These are phyloP conservation scores for Chionomys nivalis DNA, from an alignment of 2,113 vertebrate genomes.

Conservation along the genomic window DNA sequence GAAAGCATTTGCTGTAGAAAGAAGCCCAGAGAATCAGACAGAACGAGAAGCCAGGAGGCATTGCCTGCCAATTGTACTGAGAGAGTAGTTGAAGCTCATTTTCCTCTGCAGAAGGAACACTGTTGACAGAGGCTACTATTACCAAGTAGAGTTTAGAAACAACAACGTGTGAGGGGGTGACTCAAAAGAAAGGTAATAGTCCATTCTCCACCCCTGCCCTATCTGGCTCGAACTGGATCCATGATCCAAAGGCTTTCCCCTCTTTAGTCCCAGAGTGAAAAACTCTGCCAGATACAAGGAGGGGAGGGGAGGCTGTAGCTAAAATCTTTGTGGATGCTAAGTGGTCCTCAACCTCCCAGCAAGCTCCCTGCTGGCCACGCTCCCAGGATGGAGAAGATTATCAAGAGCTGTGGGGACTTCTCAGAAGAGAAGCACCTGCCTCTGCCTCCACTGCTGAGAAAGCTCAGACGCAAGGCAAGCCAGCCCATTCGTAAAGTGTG, in stretches of 20 bases:
- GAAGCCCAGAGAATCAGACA: background rate
- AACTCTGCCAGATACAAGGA: background rate
- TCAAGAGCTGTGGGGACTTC: background rate
- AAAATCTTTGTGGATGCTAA: slow-evolving; percentile 23
- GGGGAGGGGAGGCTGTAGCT: slow-evolving; percentile 21
- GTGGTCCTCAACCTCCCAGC: slow-evolving; percentile 26
- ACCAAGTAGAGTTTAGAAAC: slow-evolving; percentile 31
- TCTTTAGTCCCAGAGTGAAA: slow-evolving; percentile 60
- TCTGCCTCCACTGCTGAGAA: background rate
- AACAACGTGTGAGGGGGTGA: background rate
- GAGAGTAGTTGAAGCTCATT: background rate
- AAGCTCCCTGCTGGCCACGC: slow-evolving; percentile 14
- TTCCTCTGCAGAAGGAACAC: slow-evolving; percentile 31
- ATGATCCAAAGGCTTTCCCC: slow-evolving; percentile 57
- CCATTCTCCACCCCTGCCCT: background rate
- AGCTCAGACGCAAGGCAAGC: background rate
- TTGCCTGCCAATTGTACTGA: background rate
- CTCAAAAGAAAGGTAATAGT: slow-evolving; percentile 14
- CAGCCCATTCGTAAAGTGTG: slow-evolving; percentile 21
- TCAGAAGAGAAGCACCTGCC: background rate
- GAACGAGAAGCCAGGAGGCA: background rate
- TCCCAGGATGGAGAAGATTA: background rate
- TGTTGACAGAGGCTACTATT: background rate
- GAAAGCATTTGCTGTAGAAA: slow-evolving; percentile 6
- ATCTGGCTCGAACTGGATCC: slow-evolving; percentile 44